Evolutionary conservation across 2,797 vertebrate species (phyloP).

Genomic region (Knipowitschia caucasica): DNA sequence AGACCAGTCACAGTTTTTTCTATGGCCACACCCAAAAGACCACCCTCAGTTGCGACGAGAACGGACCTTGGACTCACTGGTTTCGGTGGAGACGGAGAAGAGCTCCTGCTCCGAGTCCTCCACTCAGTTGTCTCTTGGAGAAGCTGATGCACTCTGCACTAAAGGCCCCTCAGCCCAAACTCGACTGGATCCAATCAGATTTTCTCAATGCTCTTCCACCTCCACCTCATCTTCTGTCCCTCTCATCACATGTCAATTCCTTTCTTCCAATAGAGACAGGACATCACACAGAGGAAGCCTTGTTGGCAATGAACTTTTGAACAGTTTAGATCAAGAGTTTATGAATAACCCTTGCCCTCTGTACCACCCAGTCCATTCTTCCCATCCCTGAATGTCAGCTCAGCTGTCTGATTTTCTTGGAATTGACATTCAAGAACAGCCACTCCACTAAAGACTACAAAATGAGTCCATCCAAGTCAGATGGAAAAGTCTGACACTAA

Average conservation of each 20-base stretch:
- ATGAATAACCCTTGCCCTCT: slow-evolving; percentile 56
- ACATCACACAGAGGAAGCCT: slow-evolving; percentile 60
- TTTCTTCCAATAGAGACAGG: slow-evolving; percentile 54
- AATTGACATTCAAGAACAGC: slow-evolving; percentile 44
- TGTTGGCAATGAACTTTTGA: slow-evolving; percentile 67
- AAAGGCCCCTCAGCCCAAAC: slow-evolving; percentile 50
- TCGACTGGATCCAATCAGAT: slow-evolving; percentile 61
- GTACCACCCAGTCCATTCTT: slow-evolving; percentile 64
- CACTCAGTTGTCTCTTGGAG: slow-evolving; percentile 81
- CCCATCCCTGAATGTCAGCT: slow-evolving; percentile 70
- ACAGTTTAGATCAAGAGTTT: slow-evolving; percentile 52
- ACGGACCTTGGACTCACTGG: slow-evolving; percentile 67
- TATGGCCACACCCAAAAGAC: slow-evolving; percentile 70
- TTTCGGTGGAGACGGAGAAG: slow-evolving; percentile 83
- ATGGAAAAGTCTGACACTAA: slow-evolving; percentile 31
- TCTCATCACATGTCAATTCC: slow-evolving; percentile 78
- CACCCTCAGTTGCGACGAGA: slow-evolving; percentile 63
- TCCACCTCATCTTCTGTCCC: slow-evolving; percentile 78
- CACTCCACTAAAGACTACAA: slow-evolving; percentile 27
- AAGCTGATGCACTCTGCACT: slow-evolving; percentile 71
- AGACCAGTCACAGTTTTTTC: slow-evolving; percentile 82
- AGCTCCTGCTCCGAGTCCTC: slow-evolving; percentile 90
- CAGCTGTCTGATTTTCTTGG: slow-evolving; percentile 38
- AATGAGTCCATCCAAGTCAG: slow-evolving; percentile 37
- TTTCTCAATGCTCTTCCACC: slow-evolving; percentile 67